A percentile compares a stretch with the other conserved stretches of the same genome.
Conservation (phyloP, 2,113 vertebrate species). For the Copsychus sechellarum region DNA sequence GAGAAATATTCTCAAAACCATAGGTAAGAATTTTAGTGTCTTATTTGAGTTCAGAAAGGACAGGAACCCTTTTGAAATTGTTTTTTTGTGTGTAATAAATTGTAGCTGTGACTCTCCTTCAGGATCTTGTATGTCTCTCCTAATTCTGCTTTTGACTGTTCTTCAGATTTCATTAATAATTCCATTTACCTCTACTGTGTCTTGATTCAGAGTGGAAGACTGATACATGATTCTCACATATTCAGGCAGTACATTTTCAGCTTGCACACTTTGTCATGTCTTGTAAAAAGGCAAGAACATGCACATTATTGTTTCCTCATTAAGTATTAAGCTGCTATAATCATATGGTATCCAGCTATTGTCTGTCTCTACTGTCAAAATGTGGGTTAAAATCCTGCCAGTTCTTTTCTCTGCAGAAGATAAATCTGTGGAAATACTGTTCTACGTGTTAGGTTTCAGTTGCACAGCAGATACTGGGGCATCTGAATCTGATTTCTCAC, state of each 20-base stretch:
- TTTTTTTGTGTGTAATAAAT: background rate
- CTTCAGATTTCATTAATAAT: background rate
- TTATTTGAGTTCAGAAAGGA: background rate
- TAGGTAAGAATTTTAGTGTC: background rate
- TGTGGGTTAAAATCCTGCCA: background rate
- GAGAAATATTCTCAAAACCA: background rate
- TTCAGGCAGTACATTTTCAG: background rate
- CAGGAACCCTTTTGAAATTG: background rate
- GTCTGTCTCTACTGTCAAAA: background rate
- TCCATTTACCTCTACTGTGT: background rate
- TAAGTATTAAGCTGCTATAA: background rate
- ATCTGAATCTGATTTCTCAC: background rate
- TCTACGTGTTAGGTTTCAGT: background rate
- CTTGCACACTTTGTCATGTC: background rate
- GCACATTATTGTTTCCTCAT: background rate
- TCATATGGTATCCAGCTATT: background rate
- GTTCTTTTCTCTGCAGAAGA: background rate
- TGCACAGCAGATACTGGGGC: background rate
- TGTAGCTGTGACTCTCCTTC: background rate
- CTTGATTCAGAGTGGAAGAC: background rate
- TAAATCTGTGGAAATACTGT: background rate
- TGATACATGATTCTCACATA: background rate
- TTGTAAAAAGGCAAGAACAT: background rate
- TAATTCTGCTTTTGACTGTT: background rate
- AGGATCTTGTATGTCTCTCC: background rate